Percentiles rank a stretch among this genome's conserved stretches.
Conservation (phyloP, 2,113 vertebrate species). For the Crotalus viridis region DNA sequence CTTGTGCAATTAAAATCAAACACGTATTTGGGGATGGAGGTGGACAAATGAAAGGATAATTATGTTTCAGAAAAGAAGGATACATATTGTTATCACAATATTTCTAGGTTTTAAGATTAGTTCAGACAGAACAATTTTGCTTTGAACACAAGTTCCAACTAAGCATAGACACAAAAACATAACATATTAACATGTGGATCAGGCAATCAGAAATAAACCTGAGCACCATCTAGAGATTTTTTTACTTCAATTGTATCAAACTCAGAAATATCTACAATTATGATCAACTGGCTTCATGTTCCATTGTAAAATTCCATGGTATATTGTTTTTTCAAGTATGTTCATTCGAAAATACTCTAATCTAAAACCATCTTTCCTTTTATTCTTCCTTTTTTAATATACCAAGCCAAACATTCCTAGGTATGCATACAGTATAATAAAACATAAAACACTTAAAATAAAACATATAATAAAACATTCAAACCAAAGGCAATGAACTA, state of each 20-base stretch:
- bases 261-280: neutral
- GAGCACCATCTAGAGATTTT: neutral
- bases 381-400: neutral
- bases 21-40: neutral
- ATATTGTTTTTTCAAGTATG: neutral
- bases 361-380: neutral
- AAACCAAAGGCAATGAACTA: neutral
- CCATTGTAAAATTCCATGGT: neutral
- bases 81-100: neutral
- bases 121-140: neutral
- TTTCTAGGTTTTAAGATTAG: neutral
- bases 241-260: neutral
- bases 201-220: neutral
- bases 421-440: neutral
- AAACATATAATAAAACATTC: neutral
- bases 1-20: slow-evolving; percentile 62
- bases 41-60: neutral
- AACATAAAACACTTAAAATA: neutral
- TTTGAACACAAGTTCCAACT: neutral
- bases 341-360: neutral
- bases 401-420: neutral
- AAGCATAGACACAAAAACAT: neutral
- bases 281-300: neutral
- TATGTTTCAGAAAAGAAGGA: neutral
- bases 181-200: neutral